These are phyloP conservation scores for Trissolcus basalis DNA, from an alignment of 1,140 invertebrate species.

Conservation along the genomic window DNA sequence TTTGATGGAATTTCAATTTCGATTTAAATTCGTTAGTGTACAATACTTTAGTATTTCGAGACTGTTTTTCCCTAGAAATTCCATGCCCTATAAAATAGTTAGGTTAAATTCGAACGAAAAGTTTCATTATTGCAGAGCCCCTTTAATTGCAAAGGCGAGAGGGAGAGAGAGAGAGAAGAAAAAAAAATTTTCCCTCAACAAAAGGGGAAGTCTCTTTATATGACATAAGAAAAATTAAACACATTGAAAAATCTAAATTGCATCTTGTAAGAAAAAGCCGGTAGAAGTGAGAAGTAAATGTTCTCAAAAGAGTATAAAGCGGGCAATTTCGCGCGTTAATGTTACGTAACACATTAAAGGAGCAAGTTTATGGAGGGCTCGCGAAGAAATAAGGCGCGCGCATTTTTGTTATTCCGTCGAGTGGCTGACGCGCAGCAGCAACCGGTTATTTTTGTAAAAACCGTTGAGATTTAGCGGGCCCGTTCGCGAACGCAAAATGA, in stretches of 20 bases:
- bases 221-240: background rate
- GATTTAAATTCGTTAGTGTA: too few species aligned
- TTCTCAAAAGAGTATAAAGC: conserved; percentile 9
- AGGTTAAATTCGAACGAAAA: too few species aligned
- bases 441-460: conserved; percentile 56
- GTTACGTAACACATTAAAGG: conserved; percentile 40
- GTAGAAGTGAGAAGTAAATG: conserved; percentile 2
- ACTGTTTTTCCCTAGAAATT: too few species aligned
- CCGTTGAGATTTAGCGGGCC: conserved; percentile 48
- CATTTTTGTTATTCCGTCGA: conserved; percentile 29
- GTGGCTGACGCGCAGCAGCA: conserved; percentile 6
- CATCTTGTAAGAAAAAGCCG: background rate
- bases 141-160: too few species aligned
- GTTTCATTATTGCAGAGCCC: too few species aligned
- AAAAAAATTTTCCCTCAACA: too few species aligned
- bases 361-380: conserved; percentile 35
- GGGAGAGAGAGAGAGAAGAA: too few species aligned
- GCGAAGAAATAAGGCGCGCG: conserved; percentile 2
- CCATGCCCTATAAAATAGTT: too few species aligned
- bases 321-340: conserved; percentile 38
- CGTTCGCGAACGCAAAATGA: conserved; percentile 57
- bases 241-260: background rate
- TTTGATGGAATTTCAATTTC: too few species aligned
- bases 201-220: too few species aligned
- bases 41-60: too few species aligned